Base-by-base conservation (phyloP, 2,113 vertebrate species). In the Pygoscelis adeliae region DNA sequence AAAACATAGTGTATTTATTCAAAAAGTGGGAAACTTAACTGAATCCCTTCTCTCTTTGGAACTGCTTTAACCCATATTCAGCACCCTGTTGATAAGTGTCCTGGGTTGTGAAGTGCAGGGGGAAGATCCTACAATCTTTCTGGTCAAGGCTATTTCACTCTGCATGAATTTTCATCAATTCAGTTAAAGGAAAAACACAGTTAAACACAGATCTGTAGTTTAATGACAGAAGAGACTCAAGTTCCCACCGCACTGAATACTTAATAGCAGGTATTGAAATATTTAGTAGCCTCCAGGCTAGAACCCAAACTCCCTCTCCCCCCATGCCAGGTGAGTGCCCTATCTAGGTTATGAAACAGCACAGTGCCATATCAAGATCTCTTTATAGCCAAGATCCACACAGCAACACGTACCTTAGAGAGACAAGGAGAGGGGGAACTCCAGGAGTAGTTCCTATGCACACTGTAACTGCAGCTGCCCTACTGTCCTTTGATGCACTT, bases 261-360 rank as follows among this genome's bases (percentile, higher is more conserved):
- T 94, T 96, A 85, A 94, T 65, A 83, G 11, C 30, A 83, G 6
- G 16, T 69, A 94, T 83, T 97, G 78, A 94, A 97, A 97, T 93
- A 95, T 91, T 97, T 90, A 96, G 78, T 22, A 34, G 40, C 73
- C 81, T 90, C 40, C 40, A 87, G 84, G 65, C 66, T 72, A 72
- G 61, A 89, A 69, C 47, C 4, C 25, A 63, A 87, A 61, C 50
- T 85, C 21, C 44, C 47, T 6, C n/a, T 81, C 42, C 59, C 6
- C 44, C 79, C 30, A 34, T 85, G n/a, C 36, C 86, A 88, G 56
- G 17, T 78, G 25, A 91, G 50, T 36, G 20, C 21, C 47, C 84
- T 76, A 76, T 85, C 72, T 61, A 72, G 77, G 49, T 76, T 85
- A 69, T 85, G 47, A 65, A 95, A 46, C 6, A 85, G 13, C 21